Evolutionary conservation across 2,888 invertebrate genomes (phyloP).

Genomic region (Acronicta alni): DNA sequence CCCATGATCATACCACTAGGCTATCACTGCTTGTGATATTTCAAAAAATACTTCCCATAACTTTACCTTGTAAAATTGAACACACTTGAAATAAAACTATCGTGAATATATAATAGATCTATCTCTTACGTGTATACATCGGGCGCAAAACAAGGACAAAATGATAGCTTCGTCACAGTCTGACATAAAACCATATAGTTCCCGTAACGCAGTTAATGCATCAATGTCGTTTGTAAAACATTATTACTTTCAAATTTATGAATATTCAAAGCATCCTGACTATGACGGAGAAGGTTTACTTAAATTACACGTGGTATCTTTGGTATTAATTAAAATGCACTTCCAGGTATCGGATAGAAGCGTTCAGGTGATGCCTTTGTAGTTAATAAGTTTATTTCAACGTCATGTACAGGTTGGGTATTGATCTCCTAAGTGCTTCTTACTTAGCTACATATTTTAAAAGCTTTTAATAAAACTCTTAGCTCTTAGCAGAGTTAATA

Average conservation of each 20-base stretch:
- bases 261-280: neutral
- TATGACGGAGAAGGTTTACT: neutral
- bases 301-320: neutral
- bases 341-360: constrained; percentile 13
- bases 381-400: constrained; percentile 23
- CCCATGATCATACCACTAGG: too few relatives aligned
- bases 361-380: constrained; percentile 12
- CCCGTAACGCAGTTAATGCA: too few relatives aligned
- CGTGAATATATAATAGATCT: too few relatives aligned
- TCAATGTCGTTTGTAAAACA: neutral
- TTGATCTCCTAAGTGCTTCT: constrained; percentile 24
- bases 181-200: too few relatives aligned
- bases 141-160: too few relatives aligned
- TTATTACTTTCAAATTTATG: neutral
- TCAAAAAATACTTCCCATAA: too few relatives aligned
- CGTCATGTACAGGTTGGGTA: constrained; percentile 19
- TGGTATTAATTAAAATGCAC: constrained; percentile 7
- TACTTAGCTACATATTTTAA: neutral
- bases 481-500: neutral
- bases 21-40: too few relatives aligned
- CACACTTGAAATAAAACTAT: too few relatives aligned
- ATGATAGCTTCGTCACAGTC: too few relatives aligned
- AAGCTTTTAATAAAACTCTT: neutral
- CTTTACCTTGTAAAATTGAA: too few relatives aligned
- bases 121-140: too few relatives aligned